Base-by-base conservation (phyloP, 2,888 invertebrate species). In the Thecophora atra region DNA sequence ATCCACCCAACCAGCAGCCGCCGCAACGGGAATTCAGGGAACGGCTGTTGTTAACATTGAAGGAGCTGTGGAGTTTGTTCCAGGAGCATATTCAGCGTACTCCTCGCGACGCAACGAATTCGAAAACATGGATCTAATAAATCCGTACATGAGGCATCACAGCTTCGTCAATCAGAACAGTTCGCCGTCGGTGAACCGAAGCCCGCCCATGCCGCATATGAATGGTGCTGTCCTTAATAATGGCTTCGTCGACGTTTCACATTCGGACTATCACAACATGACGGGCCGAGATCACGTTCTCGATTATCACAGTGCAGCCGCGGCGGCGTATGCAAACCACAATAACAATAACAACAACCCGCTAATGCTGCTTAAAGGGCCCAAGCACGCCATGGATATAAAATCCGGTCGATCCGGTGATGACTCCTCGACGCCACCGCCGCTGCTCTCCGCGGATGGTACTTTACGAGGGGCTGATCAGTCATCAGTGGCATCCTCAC, bases 111-210 rank as follows among this genome's bases (percentile, higher is more conserved):
- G 37, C 21, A 75, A 58, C 70, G 76, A 79, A 62, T 72, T 75
- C 44, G 81, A 81, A 63, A 78, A 79, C 42, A 85, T 85, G 85
- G 85, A 85, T 78, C 76, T 85, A 52, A 82, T 85, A 66, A 85
- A 85, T 79, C 84, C 85, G n/a, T 85, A 85, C 75, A 84, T 85
- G 83, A 78, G 83, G n/a, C 84, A 84, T 76, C 83, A 82, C 71
- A 80, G 81, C 69, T 83, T 83, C 72, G 77, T 79, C 21, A 78
- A 81, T 68, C 79, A 77, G 19, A 77, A 77, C 71, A 75, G 75
- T 67, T 76, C 78, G 17, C 78, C 80, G 52, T 26, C 75, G 63
- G 80, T 81, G 17, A 83, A 83, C 76, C 83, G 84, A n/a, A 80
- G 80, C 73, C 78, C 81, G 63, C 78, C 81, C 28, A 71, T 79